Evolutionary conservation across 2,113 vertebrate genomes (phyloP).

Genomic region (Carettochelys insculpta): DNA sequence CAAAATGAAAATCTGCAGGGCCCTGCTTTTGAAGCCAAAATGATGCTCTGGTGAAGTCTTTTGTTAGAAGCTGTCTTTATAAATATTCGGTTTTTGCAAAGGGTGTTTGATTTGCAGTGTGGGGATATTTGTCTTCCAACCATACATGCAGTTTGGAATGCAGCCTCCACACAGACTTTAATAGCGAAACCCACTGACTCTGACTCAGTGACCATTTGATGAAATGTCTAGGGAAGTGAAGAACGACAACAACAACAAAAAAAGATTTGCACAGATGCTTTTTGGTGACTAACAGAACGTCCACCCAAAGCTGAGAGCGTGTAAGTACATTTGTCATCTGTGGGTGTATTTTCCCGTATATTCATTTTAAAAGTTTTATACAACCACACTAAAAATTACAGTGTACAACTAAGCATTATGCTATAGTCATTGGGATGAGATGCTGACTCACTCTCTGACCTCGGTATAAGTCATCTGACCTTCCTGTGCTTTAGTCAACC

Average conservation of each 20-base stretch:
- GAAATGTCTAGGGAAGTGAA: constrained; percentile 78
- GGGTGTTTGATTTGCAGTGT: constrained; percentile 34
- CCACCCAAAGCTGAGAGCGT: constrained; percentile 70
- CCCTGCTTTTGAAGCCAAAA: constrained; percentile 23
- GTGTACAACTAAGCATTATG: constrained; percentile 76
- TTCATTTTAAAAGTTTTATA: constrained; percentile 76
- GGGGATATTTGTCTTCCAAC: constrained; percentile 76
- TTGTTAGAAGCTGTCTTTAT: constrained; percentile 36
- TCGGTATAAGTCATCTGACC: constrained; percentile 66
- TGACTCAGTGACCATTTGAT: constrained; percentile 85
- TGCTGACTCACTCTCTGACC: constrained; percentile 72
- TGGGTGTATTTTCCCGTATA: constrained; percentile 79
- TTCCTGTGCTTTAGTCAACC: constrained; percentile 39
- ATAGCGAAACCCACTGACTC: constrained; percentile 82
- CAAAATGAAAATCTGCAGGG: not conserved
- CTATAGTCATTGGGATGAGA: constrained; percentile 55
- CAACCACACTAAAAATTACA: constrained; percentile 73
- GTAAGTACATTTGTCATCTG: constrained; percentile 73
- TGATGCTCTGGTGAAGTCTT: not conserved
- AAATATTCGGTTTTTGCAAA: constrained; percentile 51
- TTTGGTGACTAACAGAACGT: constrained; percentile 78
- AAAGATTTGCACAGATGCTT: constrained; percentile 77
- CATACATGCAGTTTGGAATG: constrained; percentile 70
- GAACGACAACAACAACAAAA: constrained; percentile 65
- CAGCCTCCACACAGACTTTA: constrained; percentile 79